phyloP scores from a whole-genome alignment of 2,888 invertebrate genomes.

The Rotaria magnacalcarata region DNA sequence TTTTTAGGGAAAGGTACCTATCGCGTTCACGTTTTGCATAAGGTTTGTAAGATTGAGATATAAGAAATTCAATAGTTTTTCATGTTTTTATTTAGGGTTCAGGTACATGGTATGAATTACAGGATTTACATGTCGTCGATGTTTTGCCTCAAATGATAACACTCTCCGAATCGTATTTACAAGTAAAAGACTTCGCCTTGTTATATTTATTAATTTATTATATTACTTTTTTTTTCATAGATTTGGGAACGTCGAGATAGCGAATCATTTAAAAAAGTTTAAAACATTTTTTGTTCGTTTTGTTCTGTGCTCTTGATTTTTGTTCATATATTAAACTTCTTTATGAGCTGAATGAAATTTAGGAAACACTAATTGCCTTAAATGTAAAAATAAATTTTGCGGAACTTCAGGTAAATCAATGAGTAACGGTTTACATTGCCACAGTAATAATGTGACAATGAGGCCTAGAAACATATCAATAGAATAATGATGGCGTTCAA shows the following conservation, averaged over 20 bases:
- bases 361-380: neutral
- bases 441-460: neutral
- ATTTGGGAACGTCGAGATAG: constrained; percentile 10
- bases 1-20: constrained; percentile 74
- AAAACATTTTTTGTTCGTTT: neutral
- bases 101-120: constrained; percentile 81
- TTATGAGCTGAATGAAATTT: neutral
- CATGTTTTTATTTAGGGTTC: constrained; percentile 61
- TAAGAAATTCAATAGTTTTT: neutral
- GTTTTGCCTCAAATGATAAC: constrained; percentile 99
- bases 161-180: constrained; percentile 94
- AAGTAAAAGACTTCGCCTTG: constrained; percentile 63
- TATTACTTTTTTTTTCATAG: neutral
- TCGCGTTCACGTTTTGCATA: constrained; percentile 83
- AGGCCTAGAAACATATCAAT: neutral
- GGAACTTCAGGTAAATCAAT: neutral
- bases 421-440: neutral
- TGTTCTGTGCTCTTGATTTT: neutral
- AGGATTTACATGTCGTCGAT: constrained; percentile 93
- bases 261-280: neutral
- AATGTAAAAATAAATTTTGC: constrained; percentile 29
- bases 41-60: constrained; percentile 49
- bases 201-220: neutral
- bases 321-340: neutral
- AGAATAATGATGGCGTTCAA: constrained; percentile 15